Base-by-base conservation (phyloP, 2,797 vertebrate species). In the Myotis myotis region DNA sequence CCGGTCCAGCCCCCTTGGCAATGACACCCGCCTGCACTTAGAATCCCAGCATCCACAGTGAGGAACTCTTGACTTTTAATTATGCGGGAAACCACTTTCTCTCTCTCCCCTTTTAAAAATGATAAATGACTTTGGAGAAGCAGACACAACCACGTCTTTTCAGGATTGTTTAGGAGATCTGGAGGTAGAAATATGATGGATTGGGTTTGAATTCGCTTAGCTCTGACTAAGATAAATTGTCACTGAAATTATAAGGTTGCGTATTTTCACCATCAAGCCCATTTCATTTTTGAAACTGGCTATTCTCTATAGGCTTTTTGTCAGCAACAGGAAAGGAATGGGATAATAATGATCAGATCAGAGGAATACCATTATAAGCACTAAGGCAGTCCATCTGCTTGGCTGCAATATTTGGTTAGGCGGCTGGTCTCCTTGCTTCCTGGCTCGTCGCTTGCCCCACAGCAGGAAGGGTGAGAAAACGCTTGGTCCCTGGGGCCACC, bases 141-240 rank as follows among this genome's bases (percentile, higher is more conserved):
- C 78, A 95, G 95, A 36, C 91, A 81, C 89, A 95, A 87, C 66
- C 1, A 0, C 96, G 49, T 95, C 85, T 90, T 97, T 95, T 90
- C 95, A 90, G 92, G 90, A 76, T 44, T 75, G 79, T 68, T 95
- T 94, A 95, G 64, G 81, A 97, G 97, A 96, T 93, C 87, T 68
- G 41, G 88, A 94, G 76, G 82, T 85, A 91, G 79, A 96, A 97
- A 90, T 94, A 94, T 91, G 88, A 96, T 95, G 93, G 70, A 95
- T 93, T 95, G 85, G 53, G 85, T 96, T 96, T 93, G 94, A 96
- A 98, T 97, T 93, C 74, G 11, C 94, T 96, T 91, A 96, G 92
- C 0, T 17, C 79, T 95, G 96, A 93, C 95, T 91, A 96, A 97
- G 97, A 97, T 83, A 87, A 96, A 97, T 70, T 66, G 13, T 94